Percentiles rank a stretch among this genome's conserved stretches.
These are phyloP conservation scores for Grantiella picta DNA, from an alignment of 2,113 vertebrate genomes.

Conservation along the genomic window DNA sequence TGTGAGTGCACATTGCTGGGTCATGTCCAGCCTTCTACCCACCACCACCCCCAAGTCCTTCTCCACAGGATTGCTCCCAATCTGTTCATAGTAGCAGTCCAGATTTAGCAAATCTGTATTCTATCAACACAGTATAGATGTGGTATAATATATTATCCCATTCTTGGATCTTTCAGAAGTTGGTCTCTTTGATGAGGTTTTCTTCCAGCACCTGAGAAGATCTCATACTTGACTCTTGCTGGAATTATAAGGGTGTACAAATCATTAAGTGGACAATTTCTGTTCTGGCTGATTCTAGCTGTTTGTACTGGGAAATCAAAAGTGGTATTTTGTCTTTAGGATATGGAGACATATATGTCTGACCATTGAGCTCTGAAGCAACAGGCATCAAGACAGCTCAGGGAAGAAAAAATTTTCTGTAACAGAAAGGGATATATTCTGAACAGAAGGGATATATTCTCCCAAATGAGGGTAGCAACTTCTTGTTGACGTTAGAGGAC, in stretches of 20 bases:
- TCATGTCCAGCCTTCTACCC: not conserved
- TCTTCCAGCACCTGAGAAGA: not conserved
- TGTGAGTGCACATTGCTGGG: too few species aligned
- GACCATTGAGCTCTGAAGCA: not conserved
- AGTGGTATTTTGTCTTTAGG: not conserved
- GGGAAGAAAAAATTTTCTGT: not conserved
- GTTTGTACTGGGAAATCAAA: not conserved
- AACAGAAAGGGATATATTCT: not conserved
- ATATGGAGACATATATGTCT: not conserved
- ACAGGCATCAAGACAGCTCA: accelerated
- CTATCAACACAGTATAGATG: not conserved
- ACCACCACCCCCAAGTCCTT: not conserved
- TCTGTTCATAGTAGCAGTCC: not conserved
- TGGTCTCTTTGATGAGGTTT: not conserved
- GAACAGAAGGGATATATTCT: not conserved
- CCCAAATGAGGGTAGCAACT: not conserved
- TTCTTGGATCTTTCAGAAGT: not conserved
- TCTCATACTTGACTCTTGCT: not conserved
- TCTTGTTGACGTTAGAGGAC: not conserved
- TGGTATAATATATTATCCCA: not conserved
- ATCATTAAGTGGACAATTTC: not conserved
- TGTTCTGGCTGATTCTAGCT: not conserved
- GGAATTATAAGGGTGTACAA: not conserved
- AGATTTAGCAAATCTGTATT: not conserved
- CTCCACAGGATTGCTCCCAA: not conserved